Evolutionary conservation across 2,113 vertebrate genomes (phyloP).

Genomic region (Dasyurus viverrinus): DNA sequence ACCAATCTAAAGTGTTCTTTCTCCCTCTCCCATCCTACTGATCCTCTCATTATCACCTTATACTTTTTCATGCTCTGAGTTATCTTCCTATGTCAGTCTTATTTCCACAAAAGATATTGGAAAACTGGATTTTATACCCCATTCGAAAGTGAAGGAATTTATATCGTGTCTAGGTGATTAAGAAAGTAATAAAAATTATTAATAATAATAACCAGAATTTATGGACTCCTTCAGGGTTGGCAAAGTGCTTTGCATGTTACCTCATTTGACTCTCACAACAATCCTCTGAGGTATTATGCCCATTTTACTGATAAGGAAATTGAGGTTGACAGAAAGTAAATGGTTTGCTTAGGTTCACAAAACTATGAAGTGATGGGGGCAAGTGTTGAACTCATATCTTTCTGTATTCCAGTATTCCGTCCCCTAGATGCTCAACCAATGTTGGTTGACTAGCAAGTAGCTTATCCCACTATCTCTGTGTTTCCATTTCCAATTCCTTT

Average conservation of each 20-base stretch:
- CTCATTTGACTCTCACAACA: background rate
- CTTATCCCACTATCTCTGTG: background rate
- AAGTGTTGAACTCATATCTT: background rate
- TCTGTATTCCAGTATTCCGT: background rate
- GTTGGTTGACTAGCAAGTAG: background rate
- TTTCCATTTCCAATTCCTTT: background rate
- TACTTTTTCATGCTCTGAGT: background rate
- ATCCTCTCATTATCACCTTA: background rate
- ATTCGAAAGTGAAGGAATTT: background rate
- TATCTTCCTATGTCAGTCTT: background rate
- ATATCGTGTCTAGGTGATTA: background rate
- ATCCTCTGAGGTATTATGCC: background rate
- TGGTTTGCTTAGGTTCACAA: background rate
- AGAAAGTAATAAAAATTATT: background rate
- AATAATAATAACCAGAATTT: background rate
- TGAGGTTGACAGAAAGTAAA: background rate
- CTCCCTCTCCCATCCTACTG: background rate
- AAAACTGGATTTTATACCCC: background rate
- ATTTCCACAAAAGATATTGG: background rate
- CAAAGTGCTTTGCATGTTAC: background rate
- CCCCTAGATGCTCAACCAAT: background rate
- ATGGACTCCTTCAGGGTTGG: background rate
- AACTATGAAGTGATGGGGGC: background rate
- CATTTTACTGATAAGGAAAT: background rate
- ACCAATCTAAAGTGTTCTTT: too few species aligned